A percentile compares a stretch with the other conserved stretches of the same genome.
Conservation (phyloP, 2,888 invertebrate species). For the Drosophila suboccidentalis region DNA sequence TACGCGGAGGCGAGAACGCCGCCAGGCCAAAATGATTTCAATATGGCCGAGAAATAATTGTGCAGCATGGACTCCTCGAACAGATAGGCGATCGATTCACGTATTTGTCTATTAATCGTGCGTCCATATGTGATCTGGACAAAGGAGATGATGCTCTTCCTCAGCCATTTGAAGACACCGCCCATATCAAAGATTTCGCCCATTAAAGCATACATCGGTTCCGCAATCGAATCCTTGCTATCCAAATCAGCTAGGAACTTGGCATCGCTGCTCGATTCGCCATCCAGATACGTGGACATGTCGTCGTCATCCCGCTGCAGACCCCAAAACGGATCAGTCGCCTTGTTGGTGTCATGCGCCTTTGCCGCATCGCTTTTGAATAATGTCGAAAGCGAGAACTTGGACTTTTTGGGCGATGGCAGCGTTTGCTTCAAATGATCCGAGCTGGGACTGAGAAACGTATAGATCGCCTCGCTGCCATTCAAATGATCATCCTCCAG, state of each 20-base stretch:
- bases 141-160: slow-evolving; percentile 95
- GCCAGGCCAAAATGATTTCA: slow-evolving; percentile 96
- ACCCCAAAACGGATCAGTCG: slow-evolving; percentile 86
- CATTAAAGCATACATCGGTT: slow-evolving; percentile 94
- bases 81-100: slow-evolving; percentile 94
- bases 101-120: slow-evolving; percentile 95
- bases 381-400: slow-evolving; percentile 94
- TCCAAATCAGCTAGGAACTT: slow-evolving; percentile 87
- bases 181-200: slow-evolving; percentile 96
- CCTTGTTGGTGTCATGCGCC: slow-evolving; percentile 87
- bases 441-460: slow-evolving; percentile 96
- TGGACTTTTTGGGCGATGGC: slow-evolving; percentile 93
- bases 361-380: slow-evolving; percentile 91
- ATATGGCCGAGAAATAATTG: slow-evolving; percentile 92
- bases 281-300: slow-evolving; percentile 92
- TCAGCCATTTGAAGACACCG: slow-evolving; percentile 94
- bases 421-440: slow-evolving; percentile 93
- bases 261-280: slow-evolving; percentile 86
- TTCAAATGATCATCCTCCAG: slow-evolving; percentile 94
- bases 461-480: slow-evolving; percentile 95
- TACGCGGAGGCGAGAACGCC: slow-evolving; percentile 89
- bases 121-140: slow-evolving; percentile 97
- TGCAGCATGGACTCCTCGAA: slow-evolving; percentile 96
- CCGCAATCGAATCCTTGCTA: slow-evolving; percentile 94
- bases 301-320: slow-evolving; percentile 92